These are phyloP conservation scores for Coturnix japonica DNA, from an alignment of 2,113 vertebrate species.

Conservation along the genomic window DNA sequence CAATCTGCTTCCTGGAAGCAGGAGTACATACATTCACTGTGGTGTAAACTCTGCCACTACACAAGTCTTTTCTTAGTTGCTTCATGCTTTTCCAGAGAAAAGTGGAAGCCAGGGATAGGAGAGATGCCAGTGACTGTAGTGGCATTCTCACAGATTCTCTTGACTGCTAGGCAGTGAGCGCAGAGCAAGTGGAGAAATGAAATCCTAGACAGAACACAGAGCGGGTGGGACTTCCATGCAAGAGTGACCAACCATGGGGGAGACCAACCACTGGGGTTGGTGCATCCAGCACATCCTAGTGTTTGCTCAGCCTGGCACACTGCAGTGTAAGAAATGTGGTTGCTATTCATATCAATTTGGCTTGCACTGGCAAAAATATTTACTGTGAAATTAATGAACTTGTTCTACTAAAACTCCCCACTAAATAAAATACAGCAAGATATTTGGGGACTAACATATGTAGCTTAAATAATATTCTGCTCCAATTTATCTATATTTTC, in stretches of 20 bases:
- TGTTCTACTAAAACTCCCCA: neutral
- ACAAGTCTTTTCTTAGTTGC: neutral
- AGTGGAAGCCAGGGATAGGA: neutral
- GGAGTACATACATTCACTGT: rapidly evolving
- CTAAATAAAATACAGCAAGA: neutral
- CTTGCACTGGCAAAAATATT: neutral
- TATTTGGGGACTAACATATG: neutral
- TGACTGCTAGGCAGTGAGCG: neutral
- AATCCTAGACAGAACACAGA: neutral
- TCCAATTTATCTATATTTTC: constrained; percentile 25
- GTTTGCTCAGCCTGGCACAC: neutral
- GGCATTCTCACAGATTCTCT: neutral
- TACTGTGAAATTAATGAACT: neutral
- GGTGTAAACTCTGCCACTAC: neutral
- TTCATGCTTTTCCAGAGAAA: neutral
- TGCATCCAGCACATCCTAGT: neutral
- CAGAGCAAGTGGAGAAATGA: neutral
- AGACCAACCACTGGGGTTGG: neutral
- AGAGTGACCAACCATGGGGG: rapidly evolving
- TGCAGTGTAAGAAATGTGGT: neutral
- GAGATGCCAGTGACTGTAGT: neutral
- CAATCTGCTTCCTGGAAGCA: neutral
- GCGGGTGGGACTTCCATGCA: neutral
- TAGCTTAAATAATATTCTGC: neutral
- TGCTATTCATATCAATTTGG: neutral